phyloP scores from a whole-genome alignment of 2,113 vertebrate species.

The Crotalus horridus region DNA sequence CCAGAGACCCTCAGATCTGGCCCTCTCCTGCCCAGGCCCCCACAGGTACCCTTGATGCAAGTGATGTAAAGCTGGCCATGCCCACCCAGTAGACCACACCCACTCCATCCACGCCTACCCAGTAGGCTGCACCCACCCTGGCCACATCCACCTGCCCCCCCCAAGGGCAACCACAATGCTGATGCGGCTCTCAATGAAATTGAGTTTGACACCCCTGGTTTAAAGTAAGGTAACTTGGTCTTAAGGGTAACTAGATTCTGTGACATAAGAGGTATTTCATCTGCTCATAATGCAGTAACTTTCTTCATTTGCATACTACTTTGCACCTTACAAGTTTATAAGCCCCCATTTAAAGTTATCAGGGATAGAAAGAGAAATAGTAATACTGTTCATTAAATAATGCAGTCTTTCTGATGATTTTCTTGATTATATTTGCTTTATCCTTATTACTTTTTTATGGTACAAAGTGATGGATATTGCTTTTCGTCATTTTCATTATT shows the following conservation, averaged over 20 bases:
- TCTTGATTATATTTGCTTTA: not conserved
- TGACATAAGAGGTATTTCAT: conserved; percentile 13
- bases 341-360: not conserved
- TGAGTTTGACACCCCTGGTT: not conserved
- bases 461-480: not conserved
- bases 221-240: not conserved
- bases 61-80: too few relatives aligned
- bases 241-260: conserved; percentile 2
- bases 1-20: too few relatives aligned
- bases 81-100: too few relatives aligned
- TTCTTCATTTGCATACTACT: not conserved
- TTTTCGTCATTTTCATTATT: conserved; percentile 1
- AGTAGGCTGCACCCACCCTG: too few relatives aligned
- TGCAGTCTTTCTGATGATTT: not conserved
- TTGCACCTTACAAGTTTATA: not conserved
- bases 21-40: too few relatives aligned
- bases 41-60: too few relatives aligned
- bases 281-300: not conserved
- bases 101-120: too few relatives aligned
- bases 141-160: too few relatives aligned
- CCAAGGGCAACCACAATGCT: too few relatives aligned
- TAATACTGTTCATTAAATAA: not conserved
- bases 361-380: not conserved
- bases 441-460: not conserved
- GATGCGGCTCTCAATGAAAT: too few relatives aligned